Evolutionary conservation across 2,797 vertebrate genomes (phyloP).

Genomic region (Heliangelus exortis): DNA sequence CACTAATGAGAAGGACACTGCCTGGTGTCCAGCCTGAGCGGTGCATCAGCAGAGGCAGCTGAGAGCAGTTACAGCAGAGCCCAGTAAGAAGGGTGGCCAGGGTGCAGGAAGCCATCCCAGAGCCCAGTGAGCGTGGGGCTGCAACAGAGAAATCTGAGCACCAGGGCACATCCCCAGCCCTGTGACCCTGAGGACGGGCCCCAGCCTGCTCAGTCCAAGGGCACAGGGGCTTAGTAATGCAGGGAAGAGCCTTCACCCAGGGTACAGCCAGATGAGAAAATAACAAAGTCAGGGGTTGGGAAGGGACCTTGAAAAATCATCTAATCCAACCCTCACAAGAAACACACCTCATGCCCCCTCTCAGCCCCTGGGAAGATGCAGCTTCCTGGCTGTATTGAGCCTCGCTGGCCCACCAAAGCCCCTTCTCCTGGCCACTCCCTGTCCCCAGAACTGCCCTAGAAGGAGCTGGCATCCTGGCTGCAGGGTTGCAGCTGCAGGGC

Average conservation of each 20-base stretch:
- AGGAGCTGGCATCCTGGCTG: neutral
- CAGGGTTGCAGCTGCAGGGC: neutral
- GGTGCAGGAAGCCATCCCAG: neutral
- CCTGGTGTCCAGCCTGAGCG: neutral
- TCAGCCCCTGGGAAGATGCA: neutral
- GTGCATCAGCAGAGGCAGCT: neutral
- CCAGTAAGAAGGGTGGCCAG: neutral
- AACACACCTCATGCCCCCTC: neutral
- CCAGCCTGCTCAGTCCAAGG: accelerated
- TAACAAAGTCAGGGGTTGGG: no score
- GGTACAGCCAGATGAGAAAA: neutral
- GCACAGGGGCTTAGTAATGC: neutral
- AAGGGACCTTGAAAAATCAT: no score
- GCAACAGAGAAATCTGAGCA: neutral
- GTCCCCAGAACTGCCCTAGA: neutral
- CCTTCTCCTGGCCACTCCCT: neutral
- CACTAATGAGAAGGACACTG: accelerated
- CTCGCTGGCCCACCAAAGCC: neutral
- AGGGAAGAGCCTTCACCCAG: neutral
- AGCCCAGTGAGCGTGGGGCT: neutral
- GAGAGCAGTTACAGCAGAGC: neutral
- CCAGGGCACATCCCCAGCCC: neutral
- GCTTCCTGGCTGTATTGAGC: neutral
- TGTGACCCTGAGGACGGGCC: neutral
- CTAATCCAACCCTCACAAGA: accelerated